phyloP scores from a whole-genome alignment of 2,888 invertebrate species.

The Agonopterix subpropinquella region DNA sequence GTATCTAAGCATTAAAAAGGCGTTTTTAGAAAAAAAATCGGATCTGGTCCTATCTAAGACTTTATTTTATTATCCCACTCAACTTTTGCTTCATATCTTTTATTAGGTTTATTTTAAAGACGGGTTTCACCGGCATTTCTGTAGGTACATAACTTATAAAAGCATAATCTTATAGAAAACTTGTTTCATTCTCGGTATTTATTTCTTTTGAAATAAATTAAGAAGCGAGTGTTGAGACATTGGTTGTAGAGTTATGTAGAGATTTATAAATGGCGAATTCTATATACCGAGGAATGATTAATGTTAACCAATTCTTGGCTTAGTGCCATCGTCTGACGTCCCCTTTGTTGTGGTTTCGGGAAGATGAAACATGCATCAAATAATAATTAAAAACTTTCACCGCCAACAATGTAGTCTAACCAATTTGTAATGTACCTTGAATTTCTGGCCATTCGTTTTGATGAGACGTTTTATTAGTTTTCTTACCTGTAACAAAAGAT shows the following conservation, averaged over 20 bases:
- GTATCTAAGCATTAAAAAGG: not conserved
- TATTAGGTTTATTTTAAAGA: conserved; percentile 17
- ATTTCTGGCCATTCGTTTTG: not conserved
- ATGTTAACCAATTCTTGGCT: conserved; percentile 49
- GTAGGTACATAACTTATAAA: not conserved
- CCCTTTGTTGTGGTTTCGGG: conserved; percentile 46
- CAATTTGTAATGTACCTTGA: too few relatives aligned
- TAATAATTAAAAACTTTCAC: conserved; percentile 21
- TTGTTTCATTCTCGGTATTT: conserved; percentile 3
- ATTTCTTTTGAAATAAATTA: conserved; percentile 11
- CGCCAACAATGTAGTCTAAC: not conserved
- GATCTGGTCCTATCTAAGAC: conserved; percentile 15
- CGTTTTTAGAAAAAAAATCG: conserved; percentile 1
- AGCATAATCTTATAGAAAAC: not conserved
- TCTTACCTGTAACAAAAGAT: conserved; percentile 48
- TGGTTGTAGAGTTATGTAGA: conserved; percentile 27
- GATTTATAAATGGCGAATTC: conserved; percentile 45
- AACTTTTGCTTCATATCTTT: conserved; percentile 3
- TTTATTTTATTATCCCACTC: conserved; percentile 7
- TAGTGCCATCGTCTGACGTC: conserved; percentile 41
- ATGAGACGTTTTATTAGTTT: not conserved
- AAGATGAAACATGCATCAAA: conserved; percentile 29
- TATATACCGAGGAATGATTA: conserved; percentile 51
- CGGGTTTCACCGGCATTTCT: conserved; percentile 15
- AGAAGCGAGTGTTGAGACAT: conserved; percentile 18